A percentile compares a stretch with the other conserved stretches of the same genome.
Conservation (phyloP, 2,797 vertebrate genomes). For the Psittacula echo region DNA sequence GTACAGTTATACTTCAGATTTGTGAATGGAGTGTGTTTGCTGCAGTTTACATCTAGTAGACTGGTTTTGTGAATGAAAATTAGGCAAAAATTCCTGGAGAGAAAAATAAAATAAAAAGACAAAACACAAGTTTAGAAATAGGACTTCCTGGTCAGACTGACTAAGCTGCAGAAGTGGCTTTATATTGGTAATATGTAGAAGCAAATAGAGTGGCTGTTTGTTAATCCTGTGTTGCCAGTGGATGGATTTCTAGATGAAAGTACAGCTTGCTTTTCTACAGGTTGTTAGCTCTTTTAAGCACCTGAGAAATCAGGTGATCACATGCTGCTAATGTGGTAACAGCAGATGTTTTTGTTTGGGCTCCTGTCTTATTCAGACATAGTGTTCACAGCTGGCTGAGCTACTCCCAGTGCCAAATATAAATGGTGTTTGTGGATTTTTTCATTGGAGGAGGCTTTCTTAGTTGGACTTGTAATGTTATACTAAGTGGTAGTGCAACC, state of each 20-base stretch:
- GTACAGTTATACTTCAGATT: background rate
- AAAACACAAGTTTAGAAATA: background rate
- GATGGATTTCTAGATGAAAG: background rate
- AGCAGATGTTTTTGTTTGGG: background rate
- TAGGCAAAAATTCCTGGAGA: background rate
- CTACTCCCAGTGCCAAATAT: background rate
- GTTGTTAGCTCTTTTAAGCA: background rate
- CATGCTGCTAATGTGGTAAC: background rate
- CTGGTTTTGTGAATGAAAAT: background rate
- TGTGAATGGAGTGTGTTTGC: background rate
- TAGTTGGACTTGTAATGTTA: background rate
- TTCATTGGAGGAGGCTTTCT: background rate
- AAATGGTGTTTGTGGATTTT: background rate
- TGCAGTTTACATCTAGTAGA: background rate
- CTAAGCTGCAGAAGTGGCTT: background rate
- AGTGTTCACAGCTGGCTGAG: background rate
- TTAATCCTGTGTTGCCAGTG: background rate
- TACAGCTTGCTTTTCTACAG: background rate
- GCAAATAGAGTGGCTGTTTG: background rate
- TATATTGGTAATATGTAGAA: background rate
- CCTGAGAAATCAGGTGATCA: background rate
- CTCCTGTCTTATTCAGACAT: background rate
- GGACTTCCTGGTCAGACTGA: background rate
- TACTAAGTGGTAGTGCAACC: background rate
- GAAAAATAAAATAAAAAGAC: background rate